Conservation (phyloP, 2,888 invertebrate species). For the Epinotia nisella region DNA sequence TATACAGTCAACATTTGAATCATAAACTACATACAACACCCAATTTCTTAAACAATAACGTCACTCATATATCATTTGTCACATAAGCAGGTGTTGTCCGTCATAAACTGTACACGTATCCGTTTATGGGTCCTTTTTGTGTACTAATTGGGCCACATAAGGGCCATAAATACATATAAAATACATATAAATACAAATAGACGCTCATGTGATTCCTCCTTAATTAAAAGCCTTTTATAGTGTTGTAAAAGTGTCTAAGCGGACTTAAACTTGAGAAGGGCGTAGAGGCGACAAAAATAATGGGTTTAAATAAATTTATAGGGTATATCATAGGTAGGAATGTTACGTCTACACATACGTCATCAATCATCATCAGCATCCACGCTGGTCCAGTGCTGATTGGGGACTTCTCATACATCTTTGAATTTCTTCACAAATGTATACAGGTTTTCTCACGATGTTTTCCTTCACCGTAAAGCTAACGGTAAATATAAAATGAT, state of each 20-base stretch:
- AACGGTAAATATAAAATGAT: no score
- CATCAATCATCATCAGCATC: no score
- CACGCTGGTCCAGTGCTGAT: no score
- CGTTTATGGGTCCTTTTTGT: slow-evolving; percentile 46
- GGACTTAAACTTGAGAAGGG: slow-evolving; percentile 54
- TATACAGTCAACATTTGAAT: not conserved
- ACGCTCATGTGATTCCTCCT: slow-evolving; percentile 75
- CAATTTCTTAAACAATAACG: slow-evolving; percentile 10
- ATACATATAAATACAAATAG: slow-evolving; percentile 39
- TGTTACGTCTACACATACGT: no score
- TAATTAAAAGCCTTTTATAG: slow-evolving; percentile 82
- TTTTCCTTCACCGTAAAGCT: no score
- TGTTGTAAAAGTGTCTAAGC: slow-evolving; percentile 76
- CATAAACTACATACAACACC: slow-evolving; percentile 8
- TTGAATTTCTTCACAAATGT: no score
- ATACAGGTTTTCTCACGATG: no score
- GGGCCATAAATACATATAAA: slow-evolving; percentile 54
- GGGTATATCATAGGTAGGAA: no score
- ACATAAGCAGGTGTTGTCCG: slow-evolving; percentile 38
- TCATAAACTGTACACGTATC: slow-evolving; percentile 38
- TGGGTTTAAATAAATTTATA: not conserved
- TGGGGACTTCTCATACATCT: no score
- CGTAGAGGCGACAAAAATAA: not conserved
- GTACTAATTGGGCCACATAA: slow-evolving; percentile 68
- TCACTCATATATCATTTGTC: slow-evolving; percentile 41